Base-by-base conservation (phyloP, 1,140 invertebrate species). In the Drosophila takahashii region DNA sequence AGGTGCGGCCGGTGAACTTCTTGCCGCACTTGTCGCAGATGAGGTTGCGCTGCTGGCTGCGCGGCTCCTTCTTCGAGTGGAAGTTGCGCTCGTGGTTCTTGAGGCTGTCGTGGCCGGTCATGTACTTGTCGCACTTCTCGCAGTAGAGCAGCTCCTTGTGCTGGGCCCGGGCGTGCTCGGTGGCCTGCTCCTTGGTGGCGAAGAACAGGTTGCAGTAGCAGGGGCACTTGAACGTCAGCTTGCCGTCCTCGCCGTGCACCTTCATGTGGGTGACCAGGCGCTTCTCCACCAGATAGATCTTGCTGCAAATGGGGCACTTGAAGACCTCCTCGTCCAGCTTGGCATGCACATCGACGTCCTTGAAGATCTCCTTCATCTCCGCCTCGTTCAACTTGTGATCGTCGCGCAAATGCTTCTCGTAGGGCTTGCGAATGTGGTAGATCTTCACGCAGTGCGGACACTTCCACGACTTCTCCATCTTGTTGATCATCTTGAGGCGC, bases 11-110 rank as follows among this genome's bases (percentile, higher is more conserved):
- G 18, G 77, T 77, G 39, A 92, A 93, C 51, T 92, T 90, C 51
- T 92, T 91, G 18, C 92, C 93, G 62, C 93, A 93, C 57, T 92
- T 92, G 15, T 92, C 86, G 73, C 92, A 93, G 34, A 93, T 81
- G 8, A 93, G 91, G 45, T 90, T 87, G 32, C 92, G 90, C 16
- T 76, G 75, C 53, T 90, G 79, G 29, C 78, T 79, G 13, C 85
- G 50, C 3, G 89, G 79, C 41, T 78, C 74, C 52, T 86, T 91
- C 66, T 79, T 91, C 36, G 75, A 73, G 48, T 90, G 87, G 39
- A 86, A 85, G 41, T 79, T 91, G 70, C 75, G 78, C 26, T 84
- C 89, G 64, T 90, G 91, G 53, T 91, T 91, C 57, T 91, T 90
- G 26, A 92, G 71, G 11, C 85, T 92, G 66, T 93, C 92, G 29